Base-by-base conservation (phyloP, 2,113 vertebrate genomes). In the Equus przewalskii region DNA sequence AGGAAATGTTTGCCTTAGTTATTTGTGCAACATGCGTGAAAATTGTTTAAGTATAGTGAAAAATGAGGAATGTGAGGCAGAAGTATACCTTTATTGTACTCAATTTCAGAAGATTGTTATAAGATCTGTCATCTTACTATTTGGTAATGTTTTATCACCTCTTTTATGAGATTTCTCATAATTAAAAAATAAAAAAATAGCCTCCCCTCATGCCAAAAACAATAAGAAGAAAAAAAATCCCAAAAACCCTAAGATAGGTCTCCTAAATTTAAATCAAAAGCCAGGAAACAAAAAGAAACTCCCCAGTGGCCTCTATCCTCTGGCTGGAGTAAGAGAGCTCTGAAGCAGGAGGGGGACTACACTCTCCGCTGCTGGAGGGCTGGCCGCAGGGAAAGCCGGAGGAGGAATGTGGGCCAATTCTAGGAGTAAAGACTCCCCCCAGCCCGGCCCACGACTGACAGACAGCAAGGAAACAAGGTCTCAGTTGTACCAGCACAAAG, bases 41-140 rank as follows among this genome's bases (percentile, higher is more conserved):
- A 91, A n/a, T 22, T 22, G 4, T 36, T 91, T 67, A 69, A 91
- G 2, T 16, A 72, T 30, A 84, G 13, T 92, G 30, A 84, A 91
- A 90, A 84, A 36, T 81, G 86, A 54, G 6, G 30, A 79, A 73
- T 83, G 33, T 81, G 51, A 56, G 26, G 19, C 49, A 93, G 60
- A 91, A 80, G 91, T 64, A 46, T 69, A 88, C 65, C 10, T 80
- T 89, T 49, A 54, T 33, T 36, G 51, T 22, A 5, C 79, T 91
- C 8, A 64, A 69, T 87, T 87, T 93, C n/a, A 75, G n/a, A 83
- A 84, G 26, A 70, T 82, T 95, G 60, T 93, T 92, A 41, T 65
- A 87, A 91, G 91, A 72, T 81, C 10, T 56, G 21, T 70, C 41
- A 67, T 30, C 1, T 4, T 87, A 33, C 36, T 28, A 56, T 54